These are phyloP conservation scores for Scyliorhinus canicula DNA, from an alignment of 2,797 vertebrate species.

Conservation along the genomic window DNA sequence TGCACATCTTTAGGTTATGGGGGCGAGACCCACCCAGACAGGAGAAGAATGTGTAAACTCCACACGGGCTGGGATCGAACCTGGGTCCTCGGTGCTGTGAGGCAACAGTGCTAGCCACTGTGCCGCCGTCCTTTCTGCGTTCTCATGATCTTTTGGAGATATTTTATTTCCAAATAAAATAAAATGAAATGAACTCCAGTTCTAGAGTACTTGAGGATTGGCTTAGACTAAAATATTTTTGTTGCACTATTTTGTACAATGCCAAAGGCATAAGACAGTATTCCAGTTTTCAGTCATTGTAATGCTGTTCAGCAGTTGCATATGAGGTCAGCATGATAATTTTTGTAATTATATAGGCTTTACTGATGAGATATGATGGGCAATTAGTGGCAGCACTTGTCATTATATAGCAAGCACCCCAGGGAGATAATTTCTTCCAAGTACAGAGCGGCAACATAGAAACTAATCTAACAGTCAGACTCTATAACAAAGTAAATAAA, in stretches of 20 bases:
- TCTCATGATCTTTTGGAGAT: not conserved
- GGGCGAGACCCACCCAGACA: no score
- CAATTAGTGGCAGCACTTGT: conserved; percentile 32
- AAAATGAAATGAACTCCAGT: not conserved
- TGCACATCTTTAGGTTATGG: no score
- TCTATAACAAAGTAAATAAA: conserved; percentile 27
- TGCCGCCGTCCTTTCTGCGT: not conserved
- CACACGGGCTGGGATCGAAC: no score
- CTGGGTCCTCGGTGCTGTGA: no score
- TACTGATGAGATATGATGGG: conserved; percentile 32
- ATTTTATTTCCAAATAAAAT: not conserved
- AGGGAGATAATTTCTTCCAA: conserved; percentile 25
- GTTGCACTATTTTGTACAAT: not conserved
- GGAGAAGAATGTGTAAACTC: no score
- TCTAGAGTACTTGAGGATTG: not conserved
- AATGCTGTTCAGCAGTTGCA: conserved; percentile 15
- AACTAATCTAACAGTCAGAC: conserved; percentile 21
- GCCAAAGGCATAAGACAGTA: not conserved
- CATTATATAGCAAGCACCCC: conserved; percentile 10
- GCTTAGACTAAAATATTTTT: not conserved
- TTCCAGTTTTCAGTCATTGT: not conserved
- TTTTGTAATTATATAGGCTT: conserved; percentile 34
- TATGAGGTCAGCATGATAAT: conserved; percentile 36
- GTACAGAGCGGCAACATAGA: not conserved
- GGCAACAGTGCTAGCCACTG: no score